Evolutionary conservation across 2,888 invertebrate species (phyloP), one percentile per base, ranked within the genome.

Genomic region (Lathronympha strigana): DNA sequence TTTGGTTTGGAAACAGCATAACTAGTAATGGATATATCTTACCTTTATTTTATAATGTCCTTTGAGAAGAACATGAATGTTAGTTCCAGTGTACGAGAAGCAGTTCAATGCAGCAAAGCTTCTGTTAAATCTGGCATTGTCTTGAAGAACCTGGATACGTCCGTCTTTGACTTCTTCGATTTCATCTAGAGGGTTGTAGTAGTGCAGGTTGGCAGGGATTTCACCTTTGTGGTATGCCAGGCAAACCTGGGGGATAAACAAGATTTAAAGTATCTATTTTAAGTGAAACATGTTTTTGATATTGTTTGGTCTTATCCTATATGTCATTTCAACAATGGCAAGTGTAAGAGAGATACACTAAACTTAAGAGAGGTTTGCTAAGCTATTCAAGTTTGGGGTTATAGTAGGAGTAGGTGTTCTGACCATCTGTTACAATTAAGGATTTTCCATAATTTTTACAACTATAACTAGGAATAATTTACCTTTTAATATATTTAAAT

Each of bases 1-100:
- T 4, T 28, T 8, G 28, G 8, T 28, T 28, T 28, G 28, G 4
- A 28, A 28, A 8, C 28, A 3, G 6, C 28, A 28, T 28, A 28
- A 28, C n/a, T n/a, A 28, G 8, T 4, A 28, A 31, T n/a, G n/a
- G n/a, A n/a, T n/a, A 31, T 31, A 9, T 31, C 4, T 38, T 72
- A 85, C 86, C 79, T 84, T 86, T 54, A 72, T 55, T 51, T 84
- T 86, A 55, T 76, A 80, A 73, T 77, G 80, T 3, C 84, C 85
- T 47, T 84, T 84, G 23, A 86, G 69, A 1, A 86, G 70, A 0
- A 79, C 73, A 69, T 87, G 86, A 15, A 73, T 77, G 69, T 81
- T 83, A 1, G 73, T 77, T 0, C 87, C 87, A 45, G 76, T 75
- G 11, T 66, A 77, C 0, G 84, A 84, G 23, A 85, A 84, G 58